Evolutionary conservation across 2,888 invertebrate genomes (phyloP), one percentile per base, ranked within the genome.

Genomic region (Phyto melanocephala): DNA sequence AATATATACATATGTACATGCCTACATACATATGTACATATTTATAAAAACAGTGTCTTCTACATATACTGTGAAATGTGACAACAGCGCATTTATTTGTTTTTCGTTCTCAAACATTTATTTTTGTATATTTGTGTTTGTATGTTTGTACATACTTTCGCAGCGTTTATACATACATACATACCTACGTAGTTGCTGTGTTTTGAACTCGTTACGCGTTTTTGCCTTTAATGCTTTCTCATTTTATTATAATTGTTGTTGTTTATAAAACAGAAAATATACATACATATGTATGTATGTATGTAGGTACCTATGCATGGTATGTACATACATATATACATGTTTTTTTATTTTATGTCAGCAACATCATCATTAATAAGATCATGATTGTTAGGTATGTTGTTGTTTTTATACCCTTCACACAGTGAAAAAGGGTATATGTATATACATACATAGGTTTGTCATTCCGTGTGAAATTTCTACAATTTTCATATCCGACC

Each of bases 191-290:
- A 28, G n/a, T 67, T 67, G 28, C 65, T 75, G 62, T 75, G 17
- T 75, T 75, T 80, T 80, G 75, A 80, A 75, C 80, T 80, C 80
- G 80, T 80, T 80, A 80, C 80, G 80, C 80, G 75, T 80, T 80
- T 80, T 80, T 80, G 80, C 80, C 63, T 80, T 74, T 80, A 63
- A 74, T 68, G 68, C 74, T 75, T 80, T 80, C 68, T 70, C 37
- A 54, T 75, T 75, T 22, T 1, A 20, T 50, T 68, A 20, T 54
- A 17, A 35, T 62, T 54, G 24, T 33, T 68, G 28, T 28, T 74
- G 52, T 28, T 28, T 28, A 3, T 28, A 28, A 28, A 28, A 28
- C 3, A 28, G 6, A 6, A 5, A 28, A 28, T 6, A 28, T 28
- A 28, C 28, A 28, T 5, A 28, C 28, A 28, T 28, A 28, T 6